phyloP scores from a whole-genome alignment of 2,113 vertebrate genomes.

The Ascaphus truei region DNA sequence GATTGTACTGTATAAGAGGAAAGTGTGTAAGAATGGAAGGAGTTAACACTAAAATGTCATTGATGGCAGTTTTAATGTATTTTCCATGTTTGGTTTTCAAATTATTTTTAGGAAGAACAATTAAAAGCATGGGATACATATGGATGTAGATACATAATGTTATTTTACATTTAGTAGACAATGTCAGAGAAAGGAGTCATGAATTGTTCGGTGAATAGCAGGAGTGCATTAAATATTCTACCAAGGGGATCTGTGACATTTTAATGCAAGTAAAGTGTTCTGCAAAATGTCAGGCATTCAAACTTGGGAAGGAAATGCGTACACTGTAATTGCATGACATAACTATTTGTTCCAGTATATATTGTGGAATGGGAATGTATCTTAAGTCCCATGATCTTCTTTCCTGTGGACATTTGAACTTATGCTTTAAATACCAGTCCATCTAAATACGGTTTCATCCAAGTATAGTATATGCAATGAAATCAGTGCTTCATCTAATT shows the following conservation, averaged over 20 bases:
- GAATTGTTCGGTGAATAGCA: not conserved
- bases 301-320: not conserved
- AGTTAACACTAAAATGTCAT: too few relatives aligned
- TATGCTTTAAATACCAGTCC: not conserved
- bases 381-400: conserved; percentile 28
- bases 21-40: too few relatives aligned
- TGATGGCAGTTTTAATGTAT: too few relatives aligned
- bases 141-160: not conserved
- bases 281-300: conserved; percentile 31
- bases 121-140: not conserved
- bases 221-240: not conserved
- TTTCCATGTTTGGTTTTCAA: too few relatives aligned
- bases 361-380: conserved; percentile 3
- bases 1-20: too few relatives aligned
- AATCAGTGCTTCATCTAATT: too few relatives aligned
- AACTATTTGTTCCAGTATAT: conserved; percentile 12
- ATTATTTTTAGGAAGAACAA: not conserved
- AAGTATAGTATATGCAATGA: conserved; percentile 1
- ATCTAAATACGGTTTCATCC: conserved; percentile 14
- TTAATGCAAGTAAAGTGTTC: conserved; percentile 17
- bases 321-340: not conserved
- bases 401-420: conserved; percentile 27
- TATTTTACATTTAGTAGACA: not conserved
- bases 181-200: not conserved
- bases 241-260: conserved; percentile 11